A percentile compares a stretch with the other conserved stretches of the same genome.
Evolutionary conservation across 1,140 invertebrate species (phyloP).

Genomic region (Arion vulgaris): DNA sequence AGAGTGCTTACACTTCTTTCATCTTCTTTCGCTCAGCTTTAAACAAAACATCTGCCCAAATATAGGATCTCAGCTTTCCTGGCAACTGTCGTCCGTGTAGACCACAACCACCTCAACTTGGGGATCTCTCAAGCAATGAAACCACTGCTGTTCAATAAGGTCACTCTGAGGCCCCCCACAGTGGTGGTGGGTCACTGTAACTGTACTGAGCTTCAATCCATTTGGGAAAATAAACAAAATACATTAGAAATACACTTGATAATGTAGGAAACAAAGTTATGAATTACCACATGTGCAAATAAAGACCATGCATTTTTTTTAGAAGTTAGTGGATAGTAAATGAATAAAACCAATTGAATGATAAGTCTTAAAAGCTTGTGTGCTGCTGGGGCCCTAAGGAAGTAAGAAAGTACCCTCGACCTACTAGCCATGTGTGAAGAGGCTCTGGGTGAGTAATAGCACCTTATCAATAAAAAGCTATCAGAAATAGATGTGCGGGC

Average conservation of each 20-base stretch:
- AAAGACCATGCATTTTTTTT: no score
- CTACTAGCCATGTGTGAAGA: no score
- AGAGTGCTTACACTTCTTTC: conserved; percentile 62
- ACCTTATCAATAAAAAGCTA: no score
- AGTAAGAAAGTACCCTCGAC: no score
- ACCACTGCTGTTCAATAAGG: conserved; percentile 61
- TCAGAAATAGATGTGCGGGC: no score
- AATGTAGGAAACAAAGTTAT: no score
- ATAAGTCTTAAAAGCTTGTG: no score
- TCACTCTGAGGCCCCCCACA: conserved; percentile 69
- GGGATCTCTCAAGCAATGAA: conserved; percentile 63
- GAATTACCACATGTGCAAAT: no score
- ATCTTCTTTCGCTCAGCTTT: conserved; percentile 64
- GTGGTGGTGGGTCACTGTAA: conserved; percentile 61
- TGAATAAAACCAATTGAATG: no score
- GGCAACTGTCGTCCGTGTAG: conserved; percentile 70
- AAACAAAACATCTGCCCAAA: conserved; percentile 71
- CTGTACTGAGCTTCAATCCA: conserved; percentile 55
- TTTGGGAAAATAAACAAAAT: not conserved
- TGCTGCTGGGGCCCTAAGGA: no score
- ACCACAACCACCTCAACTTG: conserved; percentile 67
- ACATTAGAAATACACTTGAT: not conserved
- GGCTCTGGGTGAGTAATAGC: no score
- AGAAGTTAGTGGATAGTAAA: no score
- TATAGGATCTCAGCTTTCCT: conserved; percentile 61